These are phyloP conservation scores for Bilobella aurantiaca DNA, from an alignment of 1,140 invertebrate genomes.

Conservation along the genomic window DNA sequence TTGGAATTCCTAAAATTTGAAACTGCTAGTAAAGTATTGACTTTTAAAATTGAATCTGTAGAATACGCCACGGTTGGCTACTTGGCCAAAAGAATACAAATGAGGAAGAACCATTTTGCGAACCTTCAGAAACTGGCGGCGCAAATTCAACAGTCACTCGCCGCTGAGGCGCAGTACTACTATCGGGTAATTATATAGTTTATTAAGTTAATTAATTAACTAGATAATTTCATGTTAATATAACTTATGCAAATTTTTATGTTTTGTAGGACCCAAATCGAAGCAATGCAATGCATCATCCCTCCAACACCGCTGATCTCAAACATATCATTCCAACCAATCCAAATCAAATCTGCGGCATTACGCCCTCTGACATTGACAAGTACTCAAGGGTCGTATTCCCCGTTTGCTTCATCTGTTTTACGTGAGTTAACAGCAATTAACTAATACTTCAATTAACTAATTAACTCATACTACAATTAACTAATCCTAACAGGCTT, in stretches of 20 bases:
- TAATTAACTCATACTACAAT: too few species aligned
- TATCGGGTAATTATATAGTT: too few species aligned
- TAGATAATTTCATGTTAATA: too few species aligned
- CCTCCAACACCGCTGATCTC: constrained; percentile 22
- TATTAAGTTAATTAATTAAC: too few species aligned
- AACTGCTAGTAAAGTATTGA: neutral
- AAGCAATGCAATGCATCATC: constrained; percentile 8
- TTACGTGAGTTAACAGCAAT: too few species aligned
- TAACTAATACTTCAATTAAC: too few species aligned
- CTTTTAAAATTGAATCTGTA: constrained; percentile 21
- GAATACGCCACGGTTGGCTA: constrained; percentile 88
- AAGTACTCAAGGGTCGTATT: constrained; percentile 38
- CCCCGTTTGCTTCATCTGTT: constrained; percentile 45
- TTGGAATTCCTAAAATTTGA: too few species aligned
- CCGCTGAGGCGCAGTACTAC: constrained; percentile 6
- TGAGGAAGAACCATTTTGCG: constrained; percentile 79
- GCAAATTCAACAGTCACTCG: constrained; percentile 55
- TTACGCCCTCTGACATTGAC: constrained; percentile 46
- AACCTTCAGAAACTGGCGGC: constrained; percentile 78
- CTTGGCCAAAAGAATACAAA: constrained; percentile 87
- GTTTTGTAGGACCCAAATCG: neutral
- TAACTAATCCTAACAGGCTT: too few species aligned
- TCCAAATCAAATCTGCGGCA: constrained; percentile 43
- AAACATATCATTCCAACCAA: constrained; percentile 30
- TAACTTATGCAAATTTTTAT: too few species aligned